A percentile compares a stretch with the other conserved stretches of the same genome.
Evolutionary conservation across 1,140 invertebrate genomes (phyloP).

Genomic region (Ephestia elutella): DNA sequence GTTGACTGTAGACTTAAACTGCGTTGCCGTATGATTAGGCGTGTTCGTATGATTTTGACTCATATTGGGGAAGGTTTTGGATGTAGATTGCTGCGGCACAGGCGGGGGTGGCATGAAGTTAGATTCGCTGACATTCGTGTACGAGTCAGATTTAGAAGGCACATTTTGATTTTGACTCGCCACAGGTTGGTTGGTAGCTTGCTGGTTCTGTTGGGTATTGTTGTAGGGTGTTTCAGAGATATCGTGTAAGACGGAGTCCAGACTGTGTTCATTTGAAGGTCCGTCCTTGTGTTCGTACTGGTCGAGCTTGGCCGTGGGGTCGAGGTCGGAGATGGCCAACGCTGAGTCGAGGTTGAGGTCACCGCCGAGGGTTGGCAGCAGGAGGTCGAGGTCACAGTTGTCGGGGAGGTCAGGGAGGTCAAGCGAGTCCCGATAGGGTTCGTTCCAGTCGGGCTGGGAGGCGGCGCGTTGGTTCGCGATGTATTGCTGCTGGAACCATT

Average conservation of each 20-base stretch:
- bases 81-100: slow-evolving; percentile 43
- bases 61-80: slow-evolving; percentile 31
- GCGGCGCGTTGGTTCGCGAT: slow-evolving; percentile 74
- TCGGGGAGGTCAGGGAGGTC: slow-evolving; percentile 58
- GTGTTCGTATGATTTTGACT: background rate
- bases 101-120: slow-evolving; percentile 62
- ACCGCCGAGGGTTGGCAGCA: slow-evolving; percentile 76
- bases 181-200: slow-evolving; percentile 27
- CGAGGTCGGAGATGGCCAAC: slow-evolving; percentile 69
- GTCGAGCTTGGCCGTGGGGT: slow-evolving; percentile 66
- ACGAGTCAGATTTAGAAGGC: slow-evolving; percentile 61
- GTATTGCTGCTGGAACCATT: slow-evolving; percentile 77
- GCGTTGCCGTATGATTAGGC: slow-evolving; percentile 28
- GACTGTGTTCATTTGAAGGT: too few relatives aligned
- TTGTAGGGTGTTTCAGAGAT: slow-evolving; percentile 45
- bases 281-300: too few relatives aligned
- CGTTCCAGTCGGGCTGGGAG: slow-evolving; percentile 56
- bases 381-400: slow-evolving; percentile 76
- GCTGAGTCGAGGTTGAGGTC: slow-evolving; percentile 71
- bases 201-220: too few relatives aligned
- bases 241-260: slow-evolving; percentile 51
- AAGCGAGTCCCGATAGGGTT: slow-evolving; percentile 59
- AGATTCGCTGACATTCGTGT: slow-evolving; percentile 78
- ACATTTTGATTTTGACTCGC: slow-evolving; percentile 38
- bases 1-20: slow-evolving; percentile 44